A percentile compares a stretch with the other conserved stretches of the same genome.
phyloP scores from a whole-genome alignment of 2,797 vertebrate genomes.

The Pagetopsis macropterus region DNA sequence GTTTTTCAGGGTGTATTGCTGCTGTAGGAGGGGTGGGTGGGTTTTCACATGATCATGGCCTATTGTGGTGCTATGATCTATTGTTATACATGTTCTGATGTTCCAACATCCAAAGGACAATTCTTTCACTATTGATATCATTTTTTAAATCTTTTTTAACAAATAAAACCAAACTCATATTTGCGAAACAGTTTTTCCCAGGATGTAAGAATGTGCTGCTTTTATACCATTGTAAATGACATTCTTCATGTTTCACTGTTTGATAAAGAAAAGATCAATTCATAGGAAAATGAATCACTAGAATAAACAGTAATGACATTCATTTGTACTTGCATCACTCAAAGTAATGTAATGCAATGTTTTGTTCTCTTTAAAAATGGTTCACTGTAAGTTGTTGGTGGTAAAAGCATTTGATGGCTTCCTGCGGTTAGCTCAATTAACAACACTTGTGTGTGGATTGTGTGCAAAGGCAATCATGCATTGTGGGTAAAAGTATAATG shows the following conservation, averaged over 20 bases:
- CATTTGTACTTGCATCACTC: rapidly evolving
- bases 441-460: conserved; percentile 10
- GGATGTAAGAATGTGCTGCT: not conserved
- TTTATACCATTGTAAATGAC: not conserved
- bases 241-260: not conserved
- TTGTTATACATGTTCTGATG: not conserved
- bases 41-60: too few species aligned
- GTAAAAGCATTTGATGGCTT: conserved; percentile 31
- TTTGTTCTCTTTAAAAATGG: conserved; percentile 18
- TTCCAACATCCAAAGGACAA: not conserved
- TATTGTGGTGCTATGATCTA: too few species aligned
- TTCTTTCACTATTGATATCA: too few species aligned
- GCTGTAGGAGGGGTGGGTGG: not conserved
- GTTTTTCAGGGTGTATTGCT: not conserved
- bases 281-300: not conserved
- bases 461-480: conserved; percentile 25
- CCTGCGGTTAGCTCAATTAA: conserved; percentile 61
- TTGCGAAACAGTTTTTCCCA: not conserved
- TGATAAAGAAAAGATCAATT: not conserved
- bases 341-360: not conserved
- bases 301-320: not conserved
- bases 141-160: too few species aligned
- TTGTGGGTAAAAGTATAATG: conserved; percentile 45
- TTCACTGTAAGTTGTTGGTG: conserved; percentile 37
- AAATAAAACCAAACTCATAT: too few species aligned